phyloP scores from a whole-genome alignment of 2,797 vertebrate genomes.

The Acomys russatus region DNA sequence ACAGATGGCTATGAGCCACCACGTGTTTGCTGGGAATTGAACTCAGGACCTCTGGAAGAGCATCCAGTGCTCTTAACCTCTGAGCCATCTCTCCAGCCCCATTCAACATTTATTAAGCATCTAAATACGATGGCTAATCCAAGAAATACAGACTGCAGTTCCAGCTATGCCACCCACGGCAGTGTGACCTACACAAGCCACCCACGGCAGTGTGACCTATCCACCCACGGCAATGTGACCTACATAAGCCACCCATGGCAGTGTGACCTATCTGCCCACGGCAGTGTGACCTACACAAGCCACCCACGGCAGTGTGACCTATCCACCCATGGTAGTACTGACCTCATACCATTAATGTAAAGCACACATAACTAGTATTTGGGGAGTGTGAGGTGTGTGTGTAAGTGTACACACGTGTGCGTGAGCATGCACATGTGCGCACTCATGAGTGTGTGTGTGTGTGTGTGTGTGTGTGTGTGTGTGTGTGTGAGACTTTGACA shows the following conservation, averaged over 20 bases:
- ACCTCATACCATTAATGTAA: background rate
- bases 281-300: background rate
- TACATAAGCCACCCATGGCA: background rate
- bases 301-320: background rate
- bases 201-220: background rate
- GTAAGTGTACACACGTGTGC: background rate
- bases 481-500: background rate
- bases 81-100: no score
- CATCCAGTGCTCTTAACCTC: no score
- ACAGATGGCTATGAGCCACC: no score
- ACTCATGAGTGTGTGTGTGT: fast-evolving
- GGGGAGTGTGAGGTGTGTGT: background rate
- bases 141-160: background rate
- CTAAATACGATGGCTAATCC: background rate
- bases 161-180: background rate
- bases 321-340: background rate
- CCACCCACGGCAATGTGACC: background rate
- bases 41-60: no score
- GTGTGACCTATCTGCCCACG: background rate
- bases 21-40: no score
- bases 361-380: background rate
- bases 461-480: background rate
- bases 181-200: background rate
- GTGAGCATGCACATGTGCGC: fast-evolving
- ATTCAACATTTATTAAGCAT: background rate